A percentile compares a stretch with the other conserved stretches of the same genome.
Conservation (phyloP, 1,140 invertebrate genomes). For the Cyrtorhinus lividipennis region DNA sequence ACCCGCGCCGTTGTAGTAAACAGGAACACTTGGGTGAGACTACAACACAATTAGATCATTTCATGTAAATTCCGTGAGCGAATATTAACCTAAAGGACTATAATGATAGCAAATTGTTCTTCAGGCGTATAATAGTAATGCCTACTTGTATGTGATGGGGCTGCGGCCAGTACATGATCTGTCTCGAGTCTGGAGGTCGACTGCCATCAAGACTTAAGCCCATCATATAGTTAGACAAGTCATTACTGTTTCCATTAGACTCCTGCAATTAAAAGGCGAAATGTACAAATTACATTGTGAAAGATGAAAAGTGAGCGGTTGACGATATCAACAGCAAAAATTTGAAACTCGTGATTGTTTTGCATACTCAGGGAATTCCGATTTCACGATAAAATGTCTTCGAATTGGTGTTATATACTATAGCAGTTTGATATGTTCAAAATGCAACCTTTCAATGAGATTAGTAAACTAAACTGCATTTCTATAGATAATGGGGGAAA, state of each 20-base stretch:
- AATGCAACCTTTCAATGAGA: too few species aligned
- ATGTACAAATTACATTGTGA: too few species aligned
- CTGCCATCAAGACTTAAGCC: conserved; percentile 17
- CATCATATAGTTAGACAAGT: conserved; percentile 20
- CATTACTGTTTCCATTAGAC: conserved; percentile 3
- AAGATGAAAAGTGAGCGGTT: too few species aligned
- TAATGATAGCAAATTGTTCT: neutral
- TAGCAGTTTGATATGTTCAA: too few species aligned
- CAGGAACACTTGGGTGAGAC: conserved; percentile 8
- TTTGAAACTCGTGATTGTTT: too few species aligned
- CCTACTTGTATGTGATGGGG: conserved; percentile 18
- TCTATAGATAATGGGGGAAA: too few species aligned
- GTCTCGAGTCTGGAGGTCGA: conserved; percentile 4
- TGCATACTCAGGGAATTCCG: too few species aligned
- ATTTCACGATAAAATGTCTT: too few species aligned
- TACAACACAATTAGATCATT: neutral
- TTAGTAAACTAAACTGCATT: too few species aligned
- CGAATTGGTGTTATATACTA: too few species aligned
- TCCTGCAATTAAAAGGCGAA: conserved; percentile 14
- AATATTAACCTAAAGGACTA: too few species aligned
- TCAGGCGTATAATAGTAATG: neutral
- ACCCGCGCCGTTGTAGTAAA: conserved; percentile 4
- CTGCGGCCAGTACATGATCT: conserved; percentile 18
- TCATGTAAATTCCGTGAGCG: neutral
- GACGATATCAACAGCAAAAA: too few species aligned